Evolutionary conservation across 2,797 vertebrate genomes (phyloP).

Genomic region (Apogon hyalosoma): DNA sequence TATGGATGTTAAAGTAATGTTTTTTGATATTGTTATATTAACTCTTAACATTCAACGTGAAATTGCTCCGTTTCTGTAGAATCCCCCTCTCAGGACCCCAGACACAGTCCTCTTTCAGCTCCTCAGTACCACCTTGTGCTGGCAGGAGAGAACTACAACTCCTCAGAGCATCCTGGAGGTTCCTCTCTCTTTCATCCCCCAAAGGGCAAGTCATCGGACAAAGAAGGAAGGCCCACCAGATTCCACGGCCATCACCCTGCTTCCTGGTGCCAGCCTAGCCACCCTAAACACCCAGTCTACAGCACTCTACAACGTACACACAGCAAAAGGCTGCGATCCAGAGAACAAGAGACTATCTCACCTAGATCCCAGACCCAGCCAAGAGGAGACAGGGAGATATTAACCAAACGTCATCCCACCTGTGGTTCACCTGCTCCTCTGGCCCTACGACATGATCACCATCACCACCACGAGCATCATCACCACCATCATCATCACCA

Average conservation of each 20-base stretch:
- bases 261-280: constrained; percentile 51
- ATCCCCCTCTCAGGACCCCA: constrained; percentile 80
- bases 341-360: constrained; percentile 79
- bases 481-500: constrained; percentile 94
- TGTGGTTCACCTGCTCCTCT: constrained; percentile 82
- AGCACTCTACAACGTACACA: constrained; percentile 80
- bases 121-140: constrained; percentile 47
- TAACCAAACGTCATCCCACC: constrained; percentile 79
- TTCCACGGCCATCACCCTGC: constrained; percentile 61
- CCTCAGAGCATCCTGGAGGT: constrained; percentile 13
- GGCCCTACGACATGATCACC: constrained; percentile 91
- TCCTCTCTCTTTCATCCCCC: constrained; percentile 13
- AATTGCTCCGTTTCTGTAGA: constrained; percentile 18
- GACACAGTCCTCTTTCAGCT: constrained; percentile 3
- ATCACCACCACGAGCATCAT: constrained; percentile 92
- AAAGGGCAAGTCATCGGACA: constrained; percentile 30
- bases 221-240: constrained; percentile 54
- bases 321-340: constrained; percentile 89
- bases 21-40: not conserved
- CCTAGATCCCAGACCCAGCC: constrained; percentile 69
- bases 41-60: not conserved
- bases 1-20: too few species aligned
- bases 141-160: constrained; percentile 18
- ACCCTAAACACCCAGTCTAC: constrained; percentile 69
- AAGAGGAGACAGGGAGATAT: constrained; percentile 80